Conservation (phyloP, 53 echinoderm and acorn worm genomes). For the Echinarachnius parma region DNA sequence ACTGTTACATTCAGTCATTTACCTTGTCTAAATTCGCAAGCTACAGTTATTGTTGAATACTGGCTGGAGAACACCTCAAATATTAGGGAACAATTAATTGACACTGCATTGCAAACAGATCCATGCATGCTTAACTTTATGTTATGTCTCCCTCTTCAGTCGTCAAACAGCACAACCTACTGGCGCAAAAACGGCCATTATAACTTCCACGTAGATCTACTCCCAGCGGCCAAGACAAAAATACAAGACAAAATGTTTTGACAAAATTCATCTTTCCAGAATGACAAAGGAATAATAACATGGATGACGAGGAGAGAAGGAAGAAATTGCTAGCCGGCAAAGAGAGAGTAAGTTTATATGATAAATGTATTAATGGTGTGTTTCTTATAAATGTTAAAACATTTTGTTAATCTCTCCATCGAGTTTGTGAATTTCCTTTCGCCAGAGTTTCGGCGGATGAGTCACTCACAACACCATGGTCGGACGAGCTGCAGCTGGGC, state of each 20-base stretch:
- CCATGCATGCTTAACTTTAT: too few relatives aligned
- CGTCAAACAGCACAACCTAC: too few relatives aligned
- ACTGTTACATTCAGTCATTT: too few relatives aligned
- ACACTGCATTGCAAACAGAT: too few relatives aligned
- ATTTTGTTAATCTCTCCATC: background rate
- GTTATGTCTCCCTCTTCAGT: too few relatives aligned
- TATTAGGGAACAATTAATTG: too few relatives aligned
- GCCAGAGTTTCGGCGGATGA: constrained; percentile 18
- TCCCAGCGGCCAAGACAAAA: background rate
- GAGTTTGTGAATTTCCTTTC: constrained; percentile 1
- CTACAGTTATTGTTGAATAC: too few relatives aligned
- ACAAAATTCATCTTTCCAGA: background rate
- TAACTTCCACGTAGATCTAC: constrained; percentile 24
- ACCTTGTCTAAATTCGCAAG: too few relatives aligned
- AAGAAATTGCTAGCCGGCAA: constrained; percentile 92
- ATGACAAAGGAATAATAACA: constrained; percentile 22
- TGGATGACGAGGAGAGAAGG: constrained; percentile 89
- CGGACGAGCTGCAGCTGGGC: background rate
- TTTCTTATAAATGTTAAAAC: background rate
- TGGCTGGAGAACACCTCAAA: too few relatives aligned
- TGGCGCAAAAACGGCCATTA: background rate
- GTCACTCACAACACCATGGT: constrained; percentile 1
- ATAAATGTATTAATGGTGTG: background rate
- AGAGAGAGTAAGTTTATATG: constrained; percentile 70
- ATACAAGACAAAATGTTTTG: background rate